Evolutionary conservation across 64 coral and sea anemone species (phyloP).

Genomic region (Montipora efflorescens): DNA sequence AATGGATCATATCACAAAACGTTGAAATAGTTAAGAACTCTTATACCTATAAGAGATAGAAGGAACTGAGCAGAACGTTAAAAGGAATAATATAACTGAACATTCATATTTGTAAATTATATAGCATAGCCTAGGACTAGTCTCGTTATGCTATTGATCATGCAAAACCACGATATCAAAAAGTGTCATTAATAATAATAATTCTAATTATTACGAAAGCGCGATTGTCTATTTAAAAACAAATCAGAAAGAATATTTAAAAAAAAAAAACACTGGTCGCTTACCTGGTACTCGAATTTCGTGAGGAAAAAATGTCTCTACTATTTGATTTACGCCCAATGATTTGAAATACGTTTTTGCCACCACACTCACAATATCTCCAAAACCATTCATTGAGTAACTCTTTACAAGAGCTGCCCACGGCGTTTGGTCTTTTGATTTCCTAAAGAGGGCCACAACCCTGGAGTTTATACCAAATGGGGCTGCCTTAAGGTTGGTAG

Average conservation of each 20-base stretch:
- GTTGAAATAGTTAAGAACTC: too few relatives aligned
- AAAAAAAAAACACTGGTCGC: not conserved
- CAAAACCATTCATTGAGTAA: not conserved
- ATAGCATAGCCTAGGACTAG: too few relatives aligned
- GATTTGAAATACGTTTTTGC: not conserved
- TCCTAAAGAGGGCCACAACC: not conserved
- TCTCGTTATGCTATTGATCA: too few relatives aligned
- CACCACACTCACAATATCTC: not conserved
- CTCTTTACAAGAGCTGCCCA: not conserved
- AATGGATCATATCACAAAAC: too few relatives aligned
- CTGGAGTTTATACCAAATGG: not conserved
- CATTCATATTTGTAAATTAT: too few relatives aligned
- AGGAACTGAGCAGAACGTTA: too few relatives aligned
- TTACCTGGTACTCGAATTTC: not conserved
- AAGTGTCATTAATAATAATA: too few relatives aligned
- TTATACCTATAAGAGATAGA: too few relatives aligned
- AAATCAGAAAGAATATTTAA: not conserved
- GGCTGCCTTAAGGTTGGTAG: not conserved
- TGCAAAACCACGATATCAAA: too few relatives aligned
- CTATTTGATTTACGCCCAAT: not conserved
- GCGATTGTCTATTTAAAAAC: too few relatives aligned
- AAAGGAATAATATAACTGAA: too few relatives aligned
- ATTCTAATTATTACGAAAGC: too few relatives aligned
- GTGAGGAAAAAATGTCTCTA: not conserved
- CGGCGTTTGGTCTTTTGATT: not conserved